Base-by-base conservation (phyloP, 2,888 invertebrate genomes). In the Sarcophaga caerulescens region DNA sequence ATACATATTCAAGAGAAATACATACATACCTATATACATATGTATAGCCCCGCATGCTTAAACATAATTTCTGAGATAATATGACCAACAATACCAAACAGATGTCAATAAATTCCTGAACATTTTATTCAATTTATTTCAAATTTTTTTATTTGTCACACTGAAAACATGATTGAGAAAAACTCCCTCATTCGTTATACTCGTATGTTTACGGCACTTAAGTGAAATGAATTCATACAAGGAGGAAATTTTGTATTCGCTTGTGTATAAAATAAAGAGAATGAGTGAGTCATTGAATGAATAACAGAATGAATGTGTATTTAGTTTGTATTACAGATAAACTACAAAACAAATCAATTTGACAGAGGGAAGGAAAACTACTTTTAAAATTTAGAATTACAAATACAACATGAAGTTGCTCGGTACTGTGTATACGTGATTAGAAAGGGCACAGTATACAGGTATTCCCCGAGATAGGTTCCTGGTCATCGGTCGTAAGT, bases 61-160 rank as follows among this genome's bases (percentile, higher is more conserved):
- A 35, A 35, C 35, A 35, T 35, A 35, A 35, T 35, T 35, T 35
- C 35, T 8, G 35, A 35, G 35, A 35, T 35, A 10, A 60, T 68
- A 45, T 77, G 52, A 52, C 52, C 52, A 52, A 17, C 52, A 52
- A 52, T 52, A 17, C 17, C 68, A 66, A 59, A 77, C 17, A 77
- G 14, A 68, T 77, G 68, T 68, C 68, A 77, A 77, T 77, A 71
- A 71, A 71, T 35, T 60, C 45, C 17, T 57, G 23, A 45, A 44
- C 68, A 68, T 59, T 69, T 60, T 69, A 69, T 68, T 52, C 12
- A 12, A 63, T 57, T 21, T 71, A 35, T 35, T 71, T 57, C 6
- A n/a, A 35, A 71, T n/a, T 68, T 75, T 35, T 12, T 6, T 47
- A 52, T 59, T 35, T 59, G 71, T 35, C 60, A 73, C 44, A 44